Base-by-base conservation (phyloP, 2,888 invertebrate species). In the Anthophora plumipes region DNA sequence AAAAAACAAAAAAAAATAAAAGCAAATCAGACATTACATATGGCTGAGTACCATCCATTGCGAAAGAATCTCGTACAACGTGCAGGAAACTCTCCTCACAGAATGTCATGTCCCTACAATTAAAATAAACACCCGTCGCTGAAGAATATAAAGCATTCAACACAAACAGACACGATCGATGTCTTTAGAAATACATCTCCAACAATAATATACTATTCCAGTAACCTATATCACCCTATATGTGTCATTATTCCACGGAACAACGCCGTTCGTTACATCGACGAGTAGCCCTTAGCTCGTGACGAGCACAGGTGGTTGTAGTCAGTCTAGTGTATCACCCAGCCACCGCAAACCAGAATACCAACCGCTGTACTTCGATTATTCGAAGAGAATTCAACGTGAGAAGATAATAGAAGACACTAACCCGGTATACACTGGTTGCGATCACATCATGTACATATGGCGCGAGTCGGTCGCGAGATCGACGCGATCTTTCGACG, bases 241-340 rank as follows among this genome's bases (percentile, higher is more conserved):
- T 31, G 6, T 7, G n/a, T n/a, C 12, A 14, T n/a, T 8, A 48
- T 3, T 46, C 25, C n/a, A 2, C 6, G 25, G n/a, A n/a, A n/a
- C 46, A 17, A 7, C 46, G 25, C 61, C 9, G 17, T 14, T 61
- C n/a, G 6, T 20, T 11, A 17, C 17, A 61, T 6, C 25, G 31
- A 31, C 31, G 31, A 31, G 50, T 7, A 46, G 37, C 20, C 17
- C 14, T 9, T 5, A 55, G 46, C n/a, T 46, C 22, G 54, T 39
- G 14, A n/a, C n/a, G n/a, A 61, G 55, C 79, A 66, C 71, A 74
- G 69, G 79, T 74, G 73, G 79, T 81, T 73, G 73, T 50, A 25
- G 4, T n/a, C 48, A 37, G 12, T 48, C 50, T 1, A 64, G 50
- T 39, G 50, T n/a, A n/a, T 64, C 64, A 50, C 14, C 37, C 20